Percentiles rank a stretch among this genome's conserved stretches.
phyloP scores from a whole-genome alignment of 2,113 vertebrate species.

The Ptilorrhoa leucosticta region DNA sequence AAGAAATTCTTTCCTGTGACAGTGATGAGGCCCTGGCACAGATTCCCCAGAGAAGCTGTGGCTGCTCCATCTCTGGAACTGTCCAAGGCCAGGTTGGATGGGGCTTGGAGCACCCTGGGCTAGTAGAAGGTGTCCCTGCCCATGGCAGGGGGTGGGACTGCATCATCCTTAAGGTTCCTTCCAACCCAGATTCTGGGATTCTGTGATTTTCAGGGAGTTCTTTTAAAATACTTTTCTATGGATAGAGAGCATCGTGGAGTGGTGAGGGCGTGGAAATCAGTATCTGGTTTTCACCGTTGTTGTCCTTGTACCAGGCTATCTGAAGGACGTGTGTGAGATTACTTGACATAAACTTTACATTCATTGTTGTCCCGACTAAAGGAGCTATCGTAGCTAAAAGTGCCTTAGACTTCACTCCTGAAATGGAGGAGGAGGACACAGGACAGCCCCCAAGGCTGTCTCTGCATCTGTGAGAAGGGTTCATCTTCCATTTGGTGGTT shows the following conservation, averaged over 20 bases:
- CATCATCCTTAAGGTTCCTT: neutral
- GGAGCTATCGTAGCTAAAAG: neutral
- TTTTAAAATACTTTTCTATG: neutral
- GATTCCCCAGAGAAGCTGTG: neutral
- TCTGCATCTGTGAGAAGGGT: neutral
- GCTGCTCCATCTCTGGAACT: neutral
- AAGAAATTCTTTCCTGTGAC: neutral
- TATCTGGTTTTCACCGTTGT: accelerated
- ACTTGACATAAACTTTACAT: neutral
- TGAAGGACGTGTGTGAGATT: accelerated
- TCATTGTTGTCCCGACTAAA: neutral
- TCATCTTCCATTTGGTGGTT: neutral
- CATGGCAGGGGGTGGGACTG: neutral
- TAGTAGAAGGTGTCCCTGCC: neutral
- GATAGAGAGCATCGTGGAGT: neutral
- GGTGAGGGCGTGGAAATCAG: neutral
- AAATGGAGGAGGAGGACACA: neutral
- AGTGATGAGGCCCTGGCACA: neutral
- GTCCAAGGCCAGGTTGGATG: accelerated
- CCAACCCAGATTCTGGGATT: neutral
- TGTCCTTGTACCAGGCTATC: neutral
- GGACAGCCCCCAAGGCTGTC: neutral
- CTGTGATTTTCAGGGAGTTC: neutral
- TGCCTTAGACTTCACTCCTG: neutral
- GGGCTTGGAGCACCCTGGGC: accelerated